Conservation (phyloP, 1,140 invertebrate species). For the Battus philenor region DNA sequence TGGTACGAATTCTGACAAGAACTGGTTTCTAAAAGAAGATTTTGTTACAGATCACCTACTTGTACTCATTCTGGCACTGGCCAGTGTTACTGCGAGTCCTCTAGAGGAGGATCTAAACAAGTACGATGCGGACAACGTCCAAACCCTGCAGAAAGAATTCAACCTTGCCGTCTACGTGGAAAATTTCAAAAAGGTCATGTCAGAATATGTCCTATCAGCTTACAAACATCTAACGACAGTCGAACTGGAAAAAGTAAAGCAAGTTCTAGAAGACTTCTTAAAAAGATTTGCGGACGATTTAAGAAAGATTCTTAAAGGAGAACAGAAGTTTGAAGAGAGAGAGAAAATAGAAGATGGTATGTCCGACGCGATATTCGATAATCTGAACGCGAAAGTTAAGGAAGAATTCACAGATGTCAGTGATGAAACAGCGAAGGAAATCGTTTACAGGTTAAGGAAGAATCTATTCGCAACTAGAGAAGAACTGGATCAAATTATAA, state of each 20-base stretch:
- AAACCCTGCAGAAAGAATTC: neutral
- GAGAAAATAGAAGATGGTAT: conserved; percentile 30
- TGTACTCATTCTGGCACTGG: too few relatives aligned
- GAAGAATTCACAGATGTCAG: conserved; percentile 28
- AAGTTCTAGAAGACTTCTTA: conserved; percentile 28
- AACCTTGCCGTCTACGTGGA: conserved; percentile 20
- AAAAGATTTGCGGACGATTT: conserved; percentile 30
- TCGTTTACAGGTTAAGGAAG: conserved; percentile 29
- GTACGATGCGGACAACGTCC: too few relatives aligned
- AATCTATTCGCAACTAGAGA: conserved; percentile 28
- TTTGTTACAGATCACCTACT: too few relatives aligned
- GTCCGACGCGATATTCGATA: conserved; percentile 28
- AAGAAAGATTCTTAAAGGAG: conserved; percentile 20
- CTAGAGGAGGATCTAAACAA: too few relatives aligned
- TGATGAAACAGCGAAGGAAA: conserved; percentile 22
- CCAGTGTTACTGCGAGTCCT: too few relatives aligned
- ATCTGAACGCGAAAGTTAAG: conserved; percentile 26
- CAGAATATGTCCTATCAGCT: conserved; percentile 24
- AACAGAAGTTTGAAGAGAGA: conserved; percentile 7
- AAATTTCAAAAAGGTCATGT: conserved; percentile 30
- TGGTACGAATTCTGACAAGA: too few relatives aligned
- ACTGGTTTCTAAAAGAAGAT: too few relatives aligned
- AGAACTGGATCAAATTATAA: conserved; percentile 29
- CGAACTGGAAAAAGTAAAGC: conserved; percentile 24
- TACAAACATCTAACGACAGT: conserved; percentile 22